Percentiles rank a stretch among this genome's conserved stretches.
These are phyloP conservation scores for Lithophane semibrunnea DNA, from an alignment of 2,888 invertebrate genomes.

Conservation along the genomic window DNA sequence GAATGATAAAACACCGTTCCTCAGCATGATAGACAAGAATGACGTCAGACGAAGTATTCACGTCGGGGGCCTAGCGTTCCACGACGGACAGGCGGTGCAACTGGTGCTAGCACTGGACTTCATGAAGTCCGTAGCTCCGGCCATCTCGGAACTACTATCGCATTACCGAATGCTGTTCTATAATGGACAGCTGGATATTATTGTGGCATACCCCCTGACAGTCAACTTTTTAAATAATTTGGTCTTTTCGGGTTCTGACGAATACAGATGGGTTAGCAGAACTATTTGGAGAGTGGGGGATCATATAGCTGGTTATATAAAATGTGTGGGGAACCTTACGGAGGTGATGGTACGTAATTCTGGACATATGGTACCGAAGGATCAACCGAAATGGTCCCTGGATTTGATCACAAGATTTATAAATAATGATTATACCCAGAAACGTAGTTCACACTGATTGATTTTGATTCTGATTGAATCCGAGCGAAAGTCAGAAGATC, in stretches of 20 bases:
- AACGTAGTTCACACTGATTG: neutral
- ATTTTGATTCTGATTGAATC: neutral
- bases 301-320: slow-evolving; percentile 93
- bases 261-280: slow-evolving; percentile 91
- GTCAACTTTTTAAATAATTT: slow-evolving; percentile 92
- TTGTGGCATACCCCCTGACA: slow-evolving; percentile 91
- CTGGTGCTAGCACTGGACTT: slow-evolving; percentile 89
- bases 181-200: slow-evolving; percentile 92
- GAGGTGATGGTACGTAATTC: slow-evolving; percentile 94
- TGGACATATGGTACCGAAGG: slow-evolving; percentile 93
- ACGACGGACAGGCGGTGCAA: slow-evolving; percentile 86
- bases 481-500: neutral
- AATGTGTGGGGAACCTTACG: slow-evolving; percentile 92
- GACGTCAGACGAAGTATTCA: slow-evolving; percentile 89
- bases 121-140: slow-evolving; percentile 89
- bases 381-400: slow-evolving; percentile 90
- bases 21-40: slow-evolving; percentile 76
- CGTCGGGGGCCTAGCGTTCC: slow-evolving; percentile 91
- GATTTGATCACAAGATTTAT: slow-evolving; percentile 90
- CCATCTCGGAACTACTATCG: slow-evolving; percentile 83
- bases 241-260: slow-evolving; percentile 91
- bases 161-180: slow-evolving; percentile 91
- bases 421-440: slow-evolving; percentile 70
- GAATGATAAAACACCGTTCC: slow-evolving; percentile 80
- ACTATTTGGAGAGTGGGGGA: slow-evolving; percentile 92